Conservation (phyloP, 2,113 vertebrate genomes). For the Monopterus albus region DNA sequence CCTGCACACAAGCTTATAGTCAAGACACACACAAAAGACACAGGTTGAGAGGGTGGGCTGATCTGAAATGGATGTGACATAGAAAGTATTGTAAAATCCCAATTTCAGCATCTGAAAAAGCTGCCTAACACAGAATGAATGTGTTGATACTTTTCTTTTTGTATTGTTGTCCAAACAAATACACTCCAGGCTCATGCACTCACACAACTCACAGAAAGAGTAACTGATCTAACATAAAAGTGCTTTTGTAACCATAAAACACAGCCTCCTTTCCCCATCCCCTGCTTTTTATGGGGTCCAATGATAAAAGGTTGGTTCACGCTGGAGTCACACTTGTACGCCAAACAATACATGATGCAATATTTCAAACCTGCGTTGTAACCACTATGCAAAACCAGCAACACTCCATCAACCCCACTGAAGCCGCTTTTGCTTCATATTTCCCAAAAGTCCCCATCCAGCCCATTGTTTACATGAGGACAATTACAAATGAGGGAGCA, state of each 20-base stretch:
- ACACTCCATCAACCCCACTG: conserved; percentile 31
- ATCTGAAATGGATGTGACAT: conserved; percentile 1
- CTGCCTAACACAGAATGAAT: not conserved
- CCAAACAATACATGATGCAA: conserved; percentile 71
- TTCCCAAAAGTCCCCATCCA: conserved; percentile 52
- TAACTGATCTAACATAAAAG: not conserved
- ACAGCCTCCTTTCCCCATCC: not conserved
- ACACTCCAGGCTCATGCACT: not conserved
- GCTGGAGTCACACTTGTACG: conserved; percentile 12
- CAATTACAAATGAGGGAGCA: conserved; percentile 55
- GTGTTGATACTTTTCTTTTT: not conserved
- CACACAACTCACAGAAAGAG: not conserved
- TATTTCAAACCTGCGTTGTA: conserved; percentile 66
- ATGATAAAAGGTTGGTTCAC: conserved; percentile 47
- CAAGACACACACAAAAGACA: not conserved
- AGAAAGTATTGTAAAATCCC: not conserved
- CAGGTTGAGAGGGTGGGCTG: not conserved
- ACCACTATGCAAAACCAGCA: conserved; percentile 45
- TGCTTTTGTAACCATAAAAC: conserved; percentile 25
- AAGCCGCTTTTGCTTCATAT: conserved; percentile 24
- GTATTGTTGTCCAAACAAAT: conserved; percentile 1
- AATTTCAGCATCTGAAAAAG: conserved; percentile 3
- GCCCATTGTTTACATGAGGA: conserved; percentile 58
- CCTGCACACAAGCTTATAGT: conserved; percentile 36
- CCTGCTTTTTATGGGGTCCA: conserved; percentile 1